phyloP scores from a whole-genome alignment of 1,140 invertebrate genomes.

The Drosophila kepulauana region DNA sequence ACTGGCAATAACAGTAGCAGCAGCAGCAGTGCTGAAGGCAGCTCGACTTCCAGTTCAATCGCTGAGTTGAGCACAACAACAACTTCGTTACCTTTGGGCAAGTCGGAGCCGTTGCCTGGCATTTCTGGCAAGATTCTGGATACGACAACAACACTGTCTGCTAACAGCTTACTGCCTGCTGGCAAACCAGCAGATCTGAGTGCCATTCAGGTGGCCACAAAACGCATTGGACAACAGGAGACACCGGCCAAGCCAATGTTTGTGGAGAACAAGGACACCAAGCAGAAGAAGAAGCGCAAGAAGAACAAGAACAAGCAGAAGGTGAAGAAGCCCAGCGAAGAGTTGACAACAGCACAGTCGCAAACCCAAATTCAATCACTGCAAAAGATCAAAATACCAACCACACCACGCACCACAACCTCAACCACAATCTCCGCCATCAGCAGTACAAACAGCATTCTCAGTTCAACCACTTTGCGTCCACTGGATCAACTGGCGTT shows the following conservation, averaged over 20 bases:
- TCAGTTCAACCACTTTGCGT: conserved; percentile 30
- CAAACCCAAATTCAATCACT: conserved; percentile 6
- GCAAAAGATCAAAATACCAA: conserved; percentile 74
- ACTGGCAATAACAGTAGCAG: neutral
- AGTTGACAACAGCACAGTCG: conserved; percentile 48
- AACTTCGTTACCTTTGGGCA: conserved; percentile 5
- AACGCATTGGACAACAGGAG: conserved; percentile 78
- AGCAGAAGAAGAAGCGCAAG: conserved; percentile 76
- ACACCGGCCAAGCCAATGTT: conserved; percentile 65
- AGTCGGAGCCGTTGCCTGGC: conserved; percentile 48
- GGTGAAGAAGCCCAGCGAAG: conserved; percentile 84
- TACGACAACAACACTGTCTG: conserved; percentile 56
- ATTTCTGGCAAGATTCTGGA: conserved; percentile 68
- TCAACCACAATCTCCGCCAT: conserved; percentile 16
- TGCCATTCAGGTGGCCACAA: conserved; percentile 63
- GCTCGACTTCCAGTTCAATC: conserved; percentile 1
- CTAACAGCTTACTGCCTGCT: conserved; percentile 70
- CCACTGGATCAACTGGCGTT: conserved; percentile 62
- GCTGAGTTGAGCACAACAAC: conserved; percentile 5
- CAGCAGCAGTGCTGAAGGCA: conserved; percentile 53
- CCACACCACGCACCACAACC: conserved; percentile 67
- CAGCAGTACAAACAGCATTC: conserved; percentile 7
- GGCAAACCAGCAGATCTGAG: conserved; percentile 71
- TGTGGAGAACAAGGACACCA: conserved; percentile 80
- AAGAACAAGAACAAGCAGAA: conserved; percentile 81